phyloP scores from a whole-genome alignment of 1,140 invertebrate genomes.

The Ephestia elutella region DNA sequence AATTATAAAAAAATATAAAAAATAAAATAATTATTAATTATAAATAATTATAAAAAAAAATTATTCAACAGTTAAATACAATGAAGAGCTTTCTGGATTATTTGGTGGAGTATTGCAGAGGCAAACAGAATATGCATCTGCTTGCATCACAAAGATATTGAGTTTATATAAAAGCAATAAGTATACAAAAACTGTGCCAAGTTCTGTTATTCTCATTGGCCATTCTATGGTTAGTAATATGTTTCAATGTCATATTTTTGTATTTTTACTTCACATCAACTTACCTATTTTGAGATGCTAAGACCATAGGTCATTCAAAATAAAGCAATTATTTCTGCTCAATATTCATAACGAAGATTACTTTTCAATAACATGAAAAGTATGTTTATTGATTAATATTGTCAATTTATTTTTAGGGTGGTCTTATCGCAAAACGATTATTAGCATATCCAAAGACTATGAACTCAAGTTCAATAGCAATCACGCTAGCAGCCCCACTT shows the following conservation, averaged over 20 bases:
- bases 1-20: too few species aligned
- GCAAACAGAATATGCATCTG: slow-evolving; percentile 85
- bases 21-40: not conserved
- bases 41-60: too few species aligned
- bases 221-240: slow-evolving; percentile 89
- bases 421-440: slow-evolving; percentile 87
- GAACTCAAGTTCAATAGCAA: slow-evolving; percentile 80
- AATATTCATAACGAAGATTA: too few species aligned
- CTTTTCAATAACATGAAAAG: too few species aligned
- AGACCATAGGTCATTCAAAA: too few species aligned
- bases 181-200: slow-evolving; percentile 67
- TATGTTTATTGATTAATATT: too few species aligned
- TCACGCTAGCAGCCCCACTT: slow-evolving; percentile 89
- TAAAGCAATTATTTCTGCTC: too few species aligned
- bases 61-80: slow-evolving; percentile 78
- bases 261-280: too few species aligned
- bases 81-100: slow-evolving; percentile 87
- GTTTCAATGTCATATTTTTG: not conserved
- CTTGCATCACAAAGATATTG: slow-evolving; percentile 83
- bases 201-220: slow-evolving; percentile 85
- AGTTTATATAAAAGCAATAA: slow-evolving; percentile 79
- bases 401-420: slow-evolving; percentile 77
- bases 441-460: slow-evolving; percentile 77
- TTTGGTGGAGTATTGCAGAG: slow-evolving; percentile 85
- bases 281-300: too few species aligned